A percentile compares a stretch with the other conserved stretches of the same genome.
Conservation (phyloP, 2,113 vertebrate species). For the Ciconia maguari region DNA sequence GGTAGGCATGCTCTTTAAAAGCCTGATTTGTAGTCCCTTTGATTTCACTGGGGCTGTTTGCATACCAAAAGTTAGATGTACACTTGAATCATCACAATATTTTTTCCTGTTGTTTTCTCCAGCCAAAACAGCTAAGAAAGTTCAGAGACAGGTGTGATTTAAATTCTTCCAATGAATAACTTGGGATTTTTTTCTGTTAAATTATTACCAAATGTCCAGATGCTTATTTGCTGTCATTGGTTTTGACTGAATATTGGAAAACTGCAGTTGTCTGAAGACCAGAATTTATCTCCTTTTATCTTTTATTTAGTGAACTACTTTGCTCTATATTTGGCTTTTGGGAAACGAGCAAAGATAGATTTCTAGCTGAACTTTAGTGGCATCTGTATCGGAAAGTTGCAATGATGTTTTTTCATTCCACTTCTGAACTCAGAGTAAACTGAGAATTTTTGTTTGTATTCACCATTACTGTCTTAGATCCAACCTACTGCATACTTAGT, state of each 20-base stretch:
- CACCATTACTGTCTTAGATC: neutral
- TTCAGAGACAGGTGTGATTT: neutral
- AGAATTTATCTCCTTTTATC: neutral
- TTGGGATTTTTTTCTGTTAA: neutral
- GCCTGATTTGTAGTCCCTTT: neutral
- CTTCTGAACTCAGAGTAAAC: neutral
- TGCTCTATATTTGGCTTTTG: neutral
- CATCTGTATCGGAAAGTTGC: neutral
- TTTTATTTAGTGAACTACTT: neutral
- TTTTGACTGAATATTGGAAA: neutral
- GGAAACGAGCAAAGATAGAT: neutral
- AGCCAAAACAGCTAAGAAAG: neutral
- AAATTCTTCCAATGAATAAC: neutral
- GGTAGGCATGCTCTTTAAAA: conserved; percentile 7
- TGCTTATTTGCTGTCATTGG: neutral
- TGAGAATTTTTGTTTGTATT: neutral
- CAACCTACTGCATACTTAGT: neutral
- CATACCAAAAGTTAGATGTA: neutral
- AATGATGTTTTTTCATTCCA: neutral
- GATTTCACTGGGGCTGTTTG: neutral
- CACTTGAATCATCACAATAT: neutral
- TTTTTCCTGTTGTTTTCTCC: neutral
- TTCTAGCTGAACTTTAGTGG: neutral
- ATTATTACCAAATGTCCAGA: neutral
- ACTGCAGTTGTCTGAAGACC: neutral